Base-by-base conservation (phyloP, 1,140 invertebrate species). In the Papilio xuthus region DNA sequence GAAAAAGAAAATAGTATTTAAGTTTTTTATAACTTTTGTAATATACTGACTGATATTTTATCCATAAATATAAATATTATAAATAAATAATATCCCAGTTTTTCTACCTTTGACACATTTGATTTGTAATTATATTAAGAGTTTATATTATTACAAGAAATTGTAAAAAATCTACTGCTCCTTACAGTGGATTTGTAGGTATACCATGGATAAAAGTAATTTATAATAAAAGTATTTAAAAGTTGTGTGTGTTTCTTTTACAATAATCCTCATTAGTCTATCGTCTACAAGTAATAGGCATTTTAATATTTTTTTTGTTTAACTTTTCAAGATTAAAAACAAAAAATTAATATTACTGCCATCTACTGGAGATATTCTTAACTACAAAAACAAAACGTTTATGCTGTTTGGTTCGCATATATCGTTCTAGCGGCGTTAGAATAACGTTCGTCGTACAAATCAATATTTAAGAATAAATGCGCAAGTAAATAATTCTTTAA, bases 31-130 rank as follows among this genome's bases (percentile, higher is more conserved):
- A 84, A 77, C 75, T 85, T 85, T 85, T 85, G 81, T 88, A 88
- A 82, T 79, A 85, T 88, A 85, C 83, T 79, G 86, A 87, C 86
- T 87, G 86, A 85, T 82, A 82, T 80, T 80, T 82, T 83, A 81
- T 77, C 78, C 42, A 28, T 26, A 67, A 67, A 77, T 77, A 80
- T 75, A 41, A 71, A 50, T 20, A 28, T 20, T 28, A 70, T 70
- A 70, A 70, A 41, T 67, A 28, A 10, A 67, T 28, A 32, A 67
- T 12, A 15, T 28, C 4, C 13, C 26, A 63, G 60, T 63, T 63
- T 28, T 9, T 63, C 60, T 7, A 63, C 26, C 60, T 63, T 63
- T 63, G 28, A 18, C 10, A 63, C 26, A 28, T 63, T 63, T 15
- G 23, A 32, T 15, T 63, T 63, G 26, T 63, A 63, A 23, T 23